Percentiles rank a stretch among this genome's conserved stretches.
phyloP scores from a whole-genome alignment of 2,797 vertebrate genomes.

The Catharus ustulatus region DNA sequence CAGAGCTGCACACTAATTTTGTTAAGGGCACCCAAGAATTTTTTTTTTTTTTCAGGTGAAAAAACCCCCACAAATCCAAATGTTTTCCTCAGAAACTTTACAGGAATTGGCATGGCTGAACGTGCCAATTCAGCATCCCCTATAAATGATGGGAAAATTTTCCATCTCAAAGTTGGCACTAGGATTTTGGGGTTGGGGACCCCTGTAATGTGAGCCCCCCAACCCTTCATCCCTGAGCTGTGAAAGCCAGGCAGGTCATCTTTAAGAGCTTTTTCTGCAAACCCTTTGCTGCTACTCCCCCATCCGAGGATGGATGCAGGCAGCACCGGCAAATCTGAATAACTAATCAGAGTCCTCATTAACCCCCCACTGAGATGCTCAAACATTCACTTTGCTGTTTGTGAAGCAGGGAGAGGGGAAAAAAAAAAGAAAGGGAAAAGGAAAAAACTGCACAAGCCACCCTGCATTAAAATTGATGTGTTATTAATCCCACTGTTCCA shows the following conservation, averaged over 20 bases:
- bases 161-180: neutral
- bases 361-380: conserved; percentile 87
- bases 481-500: conserved; percentile 78
- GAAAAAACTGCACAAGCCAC: neutral
- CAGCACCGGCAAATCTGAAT: conserved; percentile 79
- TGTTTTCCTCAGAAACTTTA: neutral
- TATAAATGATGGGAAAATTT: neutral
- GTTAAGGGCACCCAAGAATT: neutral
- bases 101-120: accelerated
- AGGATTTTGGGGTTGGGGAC: neutral
- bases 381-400: conserved; percentile 86
- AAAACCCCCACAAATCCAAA: neutral
- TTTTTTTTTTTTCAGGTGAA: accelerated
- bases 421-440: neutral
- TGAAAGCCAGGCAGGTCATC: neutral
- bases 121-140: accelerated
- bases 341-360: conserved; percentile 96
- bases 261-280: conserved; percentile 32
- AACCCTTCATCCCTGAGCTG: neutral
- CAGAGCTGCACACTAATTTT: neutral
- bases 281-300: conserved; percentile 20
- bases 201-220: accelerated
- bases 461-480: conserved; percentile 80
- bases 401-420: conserved; percentile 68
- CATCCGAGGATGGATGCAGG: conserved; percentile 72